Evolutionary conservation across 2,888 invertebrate species (phyloP).

Genomic region (Hermaeophaga mercurialis): DNA sequence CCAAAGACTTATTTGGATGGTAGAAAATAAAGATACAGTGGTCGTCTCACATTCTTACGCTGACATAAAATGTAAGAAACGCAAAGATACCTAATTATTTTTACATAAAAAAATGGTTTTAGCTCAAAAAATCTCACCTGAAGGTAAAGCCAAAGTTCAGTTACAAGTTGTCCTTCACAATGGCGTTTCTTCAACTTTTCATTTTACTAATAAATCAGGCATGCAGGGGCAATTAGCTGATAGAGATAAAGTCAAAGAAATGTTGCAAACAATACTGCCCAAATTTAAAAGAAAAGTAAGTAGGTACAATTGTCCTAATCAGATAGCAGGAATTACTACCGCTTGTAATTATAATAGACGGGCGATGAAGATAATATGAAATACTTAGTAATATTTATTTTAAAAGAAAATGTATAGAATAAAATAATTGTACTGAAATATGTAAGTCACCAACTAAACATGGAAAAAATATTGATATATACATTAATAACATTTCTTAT

Average conservation of each 20-base stretch:
- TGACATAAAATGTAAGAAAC: conserved; percentile 89
- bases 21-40: conserved; percentile 89
- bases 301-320: too few species aligned
- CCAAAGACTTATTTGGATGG: conserved; percentile 94
- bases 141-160: conserved; percentile 97
- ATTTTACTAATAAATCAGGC: conserved; percentile 90
- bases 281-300: conserved; percentile 90
- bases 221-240: conserved; percentile 83
- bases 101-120: conserved; percentile 23
- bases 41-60: conserved; percentile 92
- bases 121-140: conserved; percentile 93
- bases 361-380: too few species aligned
- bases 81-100: background rate
- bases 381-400: too few species aligned
- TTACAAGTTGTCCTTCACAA: conserved; percentile 95
- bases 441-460: too few species aligned
- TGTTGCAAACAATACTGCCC: conserved; percentile 87
- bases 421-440: too few species aligned
- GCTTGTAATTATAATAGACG: too few species aligned
- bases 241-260: conserved; percentile 90
- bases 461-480: too few species aligned
- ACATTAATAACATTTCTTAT: too few species aligned
- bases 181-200: conserved; percentile 94
- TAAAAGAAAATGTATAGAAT: too few species aligned
- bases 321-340: too few species aligned